Conservation (phyloP, 2,797 vertebrate species). For the Phylloscopus collybita region DNA sequence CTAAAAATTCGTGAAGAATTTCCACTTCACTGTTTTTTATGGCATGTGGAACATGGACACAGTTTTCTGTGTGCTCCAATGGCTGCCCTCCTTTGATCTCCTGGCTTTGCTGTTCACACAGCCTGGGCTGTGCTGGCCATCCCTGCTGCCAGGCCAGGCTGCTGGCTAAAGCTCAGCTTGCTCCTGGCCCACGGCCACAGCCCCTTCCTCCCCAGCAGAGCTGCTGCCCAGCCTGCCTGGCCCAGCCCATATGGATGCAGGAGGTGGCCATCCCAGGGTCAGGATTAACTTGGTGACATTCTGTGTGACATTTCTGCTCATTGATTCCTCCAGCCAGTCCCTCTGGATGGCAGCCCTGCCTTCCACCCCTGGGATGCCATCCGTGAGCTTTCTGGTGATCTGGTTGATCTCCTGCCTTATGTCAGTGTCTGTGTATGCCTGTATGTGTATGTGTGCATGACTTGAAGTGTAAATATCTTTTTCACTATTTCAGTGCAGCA, state of each 20-base stretch:
- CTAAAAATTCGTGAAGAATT: neutral
- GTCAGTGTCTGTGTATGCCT: neutral
- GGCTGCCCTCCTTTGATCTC: neutral
- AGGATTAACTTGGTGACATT: neutral
- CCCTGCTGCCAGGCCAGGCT: neutral
- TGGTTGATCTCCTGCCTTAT: neutral
- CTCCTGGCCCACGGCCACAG: neutral
- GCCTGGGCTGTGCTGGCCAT: neutral
- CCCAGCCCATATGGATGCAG: neutral
- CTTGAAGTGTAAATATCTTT: neutral
- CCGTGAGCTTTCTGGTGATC: neutral
- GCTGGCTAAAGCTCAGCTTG: neutral
- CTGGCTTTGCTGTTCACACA: neutral
- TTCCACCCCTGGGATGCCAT: neutral
- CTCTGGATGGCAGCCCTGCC: neutral
- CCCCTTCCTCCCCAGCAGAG: neutral
- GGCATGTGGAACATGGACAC: accelerated
- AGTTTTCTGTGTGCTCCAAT: neutral
- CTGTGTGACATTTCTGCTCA: neutral
- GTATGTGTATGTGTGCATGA: too few relatives aligned
- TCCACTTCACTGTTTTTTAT: neutral
- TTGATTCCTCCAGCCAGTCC: neutral
- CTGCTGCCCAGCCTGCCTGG: neutral
- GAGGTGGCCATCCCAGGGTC: neutral
- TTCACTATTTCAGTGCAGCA: neutral